Conservation (phyloP, 2,113 vertebrate genomes). For the Percopsis transmontana region DNA sequence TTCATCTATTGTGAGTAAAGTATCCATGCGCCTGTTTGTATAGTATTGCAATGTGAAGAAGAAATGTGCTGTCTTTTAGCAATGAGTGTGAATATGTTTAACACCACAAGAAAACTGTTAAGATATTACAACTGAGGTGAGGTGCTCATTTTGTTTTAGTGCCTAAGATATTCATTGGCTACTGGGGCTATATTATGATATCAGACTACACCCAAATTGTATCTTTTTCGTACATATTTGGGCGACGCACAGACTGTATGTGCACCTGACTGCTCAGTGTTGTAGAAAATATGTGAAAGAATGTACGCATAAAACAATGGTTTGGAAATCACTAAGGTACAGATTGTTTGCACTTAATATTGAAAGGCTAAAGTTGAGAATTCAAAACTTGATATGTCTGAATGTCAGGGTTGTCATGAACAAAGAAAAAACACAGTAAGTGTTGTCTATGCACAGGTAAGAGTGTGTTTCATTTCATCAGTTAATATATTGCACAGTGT, state of each 20-base stretch:
- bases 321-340: neutral
- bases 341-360: neutral
- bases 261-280: constrained; percentile 18
- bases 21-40: constrained; percentile 63
- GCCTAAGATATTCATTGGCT: constrained; percentile 53
- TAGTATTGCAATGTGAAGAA: constrained; percentile 43
- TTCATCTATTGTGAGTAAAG: constrained; percentile 47
- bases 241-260: constrained; percentile 19
- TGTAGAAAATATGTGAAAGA: constrained; percentile 1
- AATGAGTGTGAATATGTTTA: constrained; percentile 58
- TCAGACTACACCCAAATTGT: constrained; percentile 37
- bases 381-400: neutral
- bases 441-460: constrained; percentile 12
- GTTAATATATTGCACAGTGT: constrained; percentile 27
- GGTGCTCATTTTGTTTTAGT: constrained; percentile 62
- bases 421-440: constrained; percentile 6
- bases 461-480: constrained; percentile 18
- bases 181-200: constrained; percentile 40
- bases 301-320: neutral
- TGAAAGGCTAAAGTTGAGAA: neutral
- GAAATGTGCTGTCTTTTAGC: constrained; percentile 36
- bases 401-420: constrained; percentile 7
- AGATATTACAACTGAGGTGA: constrained; percentile 48
- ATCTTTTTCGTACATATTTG: constrained; percentile 41
- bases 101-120: constrained; percentile 43